Percentiles rank a stretch among this genome's conserved stretches.
These are phyloP conservation scores for Odontamblyopus rebecca DNA, from an alignment of 2,797 vertebrate species.

Conservation along the genomic window DNA sequence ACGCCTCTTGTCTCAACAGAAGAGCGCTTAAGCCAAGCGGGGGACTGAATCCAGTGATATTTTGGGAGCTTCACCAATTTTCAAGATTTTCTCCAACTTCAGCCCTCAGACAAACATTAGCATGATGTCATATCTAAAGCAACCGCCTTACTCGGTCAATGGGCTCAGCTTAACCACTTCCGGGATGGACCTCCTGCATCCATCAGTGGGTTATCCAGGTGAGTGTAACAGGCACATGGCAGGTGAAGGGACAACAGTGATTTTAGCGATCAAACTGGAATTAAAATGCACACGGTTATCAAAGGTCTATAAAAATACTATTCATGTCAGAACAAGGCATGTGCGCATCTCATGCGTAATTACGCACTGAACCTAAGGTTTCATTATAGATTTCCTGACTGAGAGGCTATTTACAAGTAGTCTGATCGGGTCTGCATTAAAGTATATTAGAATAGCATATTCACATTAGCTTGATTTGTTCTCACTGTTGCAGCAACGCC, in stretches of 20 bases:
- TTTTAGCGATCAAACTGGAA: not conserved
- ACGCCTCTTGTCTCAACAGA: conserved; percentile 53
- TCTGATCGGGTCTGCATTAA: not conserved
- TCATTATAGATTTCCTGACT: not conserved
- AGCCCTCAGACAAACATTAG: conserved; percentile 90
- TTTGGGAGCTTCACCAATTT: conserved; percentile 62
- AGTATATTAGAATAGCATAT: not conserved
- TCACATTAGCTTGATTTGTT: conserved; percentile 1
- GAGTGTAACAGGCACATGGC: conserved; percentile 49
- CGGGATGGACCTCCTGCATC: conserved; percentile 96
- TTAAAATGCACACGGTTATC: not conserved
- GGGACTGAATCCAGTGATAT: conserved; percentile 61
- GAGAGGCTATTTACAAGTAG: not conserved
- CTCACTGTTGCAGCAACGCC: conserved; percentile 84
- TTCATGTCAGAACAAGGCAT: not conserved
- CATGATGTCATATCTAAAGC: conserved; percentile 99
- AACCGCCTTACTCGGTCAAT: conserved; percentile 99
- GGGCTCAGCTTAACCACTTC: conserved; percentile 97
- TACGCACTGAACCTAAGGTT: conserved; percentile 24
- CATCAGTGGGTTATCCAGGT: conserved; percentile 98
- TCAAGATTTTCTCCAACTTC: conserved; percentile 84
- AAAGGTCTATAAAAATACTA: not conserved
- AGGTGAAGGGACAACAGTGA: not conserved
- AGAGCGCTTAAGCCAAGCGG: conserved; percentile 36
- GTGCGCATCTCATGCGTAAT: conserved; percentile 34